These are phyloP conservation scores for Loriculus beryllinus DNA, from an alignment of 2,797 vertebrate genomes.

Conservation along the genomic window DNA sequence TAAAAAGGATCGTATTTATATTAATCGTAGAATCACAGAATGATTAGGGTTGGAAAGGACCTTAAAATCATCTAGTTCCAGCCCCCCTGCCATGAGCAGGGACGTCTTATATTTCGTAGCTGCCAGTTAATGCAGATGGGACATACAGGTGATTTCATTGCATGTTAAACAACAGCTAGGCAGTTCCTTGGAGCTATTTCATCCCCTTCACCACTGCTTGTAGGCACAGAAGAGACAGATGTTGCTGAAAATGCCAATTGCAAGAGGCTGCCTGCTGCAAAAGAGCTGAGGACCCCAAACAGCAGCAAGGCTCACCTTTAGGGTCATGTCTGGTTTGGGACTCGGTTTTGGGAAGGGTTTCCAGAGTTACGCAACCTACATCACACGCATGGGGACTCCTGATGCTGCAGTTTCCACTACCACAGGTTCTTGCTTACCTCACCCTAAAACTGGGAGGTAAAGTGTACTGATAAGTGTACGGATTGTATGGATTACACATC, in stretches of 20 bases:
- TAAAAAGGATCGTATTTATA: background rate
- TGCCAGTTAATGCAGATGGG: background rate
- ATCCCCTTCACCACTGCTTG: background rate
- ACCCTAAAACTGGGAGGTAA: background rate
- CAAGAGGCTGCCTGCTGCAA: background rate
- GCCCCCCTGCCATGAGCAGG: background rate
- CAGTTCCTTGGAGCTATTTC: background rate
- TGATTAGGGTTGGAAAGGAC: background rate
- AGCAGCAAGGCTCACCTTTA: background rate
- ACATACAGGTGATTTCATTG: fast-evolving
- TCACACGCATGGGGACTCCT: fast-evolving
- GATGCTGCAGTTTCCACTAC: background rate
- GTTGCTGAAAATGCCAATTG: background rate
- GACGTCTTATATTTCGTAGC: background rate
- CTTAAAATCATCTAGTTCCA: background rate
- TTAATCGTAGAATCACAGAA: background rate
- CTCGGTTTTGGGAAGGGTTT: background rate
- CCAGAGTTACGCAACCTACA: background rate
- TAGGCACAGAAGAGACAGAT: background rate
- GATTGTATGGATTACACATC: background rate
- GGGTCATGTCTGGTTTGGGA: background rate
- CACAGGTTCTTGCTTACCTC: background rate
- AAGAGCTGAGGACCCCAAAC: fast-evolving
- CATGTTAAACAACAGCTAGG: background rate
- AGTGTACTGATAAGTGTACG: background rate